Percentiles rank a stretch among this genome's conserved stretches.
These are phyloP conservation scores for Neopelma chrysocephalum DNA, from an alignment of 2,797 vertebrate species.

Conservation along the genomic window DNA sequence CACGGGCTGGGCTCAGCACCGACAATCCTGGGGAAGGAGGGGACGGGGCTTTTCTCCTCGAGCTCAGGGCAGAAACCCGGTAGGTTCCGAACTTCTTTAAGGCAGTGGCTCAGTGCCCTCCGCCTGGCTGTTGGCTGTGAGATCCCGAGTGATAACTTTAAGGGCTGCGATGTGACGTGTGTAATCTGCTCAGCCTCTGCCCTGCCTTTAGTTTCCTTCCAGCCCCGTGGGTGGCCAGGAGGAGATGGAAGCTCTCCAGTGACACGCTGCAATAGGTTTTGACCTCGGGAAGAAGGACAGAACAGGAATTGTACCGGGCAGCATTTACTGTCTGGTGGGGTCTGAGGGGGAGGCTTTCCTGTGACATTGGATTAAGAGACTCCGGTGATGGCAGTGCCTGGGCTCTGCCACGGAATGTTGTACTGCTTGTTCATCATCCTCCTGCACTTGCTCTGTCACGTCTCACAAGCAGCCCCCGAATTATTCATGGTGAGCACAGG, in stretches of 20 bases:
- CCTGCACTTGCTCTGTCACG: accelerated
- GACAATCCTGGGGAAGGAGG: not conserved
- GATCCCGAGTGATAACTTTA: not conserved
- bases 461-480: not conserved
- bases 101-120: not conserved
- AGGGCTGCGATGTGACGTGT: not conserved
- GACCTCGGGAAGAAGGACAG: not conserved
- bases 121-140: not conserved
- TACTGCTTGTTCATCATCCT: not conserved
- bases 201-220: not conserved
- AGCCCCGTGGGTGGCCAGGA: conserved; percentile 9
- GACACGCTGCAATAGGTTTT: not conserved
- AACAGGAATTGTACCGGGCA: not conserved
- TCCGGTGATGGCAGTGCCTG: not conserved
- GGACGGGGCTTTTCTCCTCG: not conserved
- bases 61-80: not conserved
- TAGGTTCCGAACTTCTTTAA: not conserved
- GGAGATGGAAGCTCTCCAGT: conserved; percentile 2
- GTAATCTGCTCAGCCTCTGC: not conserved
- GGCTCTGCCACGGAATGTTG: not conserved
- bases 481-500: accelerated
- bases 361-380: accelerated
- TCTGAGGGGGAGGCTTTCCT: not conserved
- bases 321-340: not conserved
- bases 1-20: not conserved